Evolutionary conservation across 1,140 invertebrate species (phyloP).

Genomic region (Pachypeltis micranthus): DNA sequence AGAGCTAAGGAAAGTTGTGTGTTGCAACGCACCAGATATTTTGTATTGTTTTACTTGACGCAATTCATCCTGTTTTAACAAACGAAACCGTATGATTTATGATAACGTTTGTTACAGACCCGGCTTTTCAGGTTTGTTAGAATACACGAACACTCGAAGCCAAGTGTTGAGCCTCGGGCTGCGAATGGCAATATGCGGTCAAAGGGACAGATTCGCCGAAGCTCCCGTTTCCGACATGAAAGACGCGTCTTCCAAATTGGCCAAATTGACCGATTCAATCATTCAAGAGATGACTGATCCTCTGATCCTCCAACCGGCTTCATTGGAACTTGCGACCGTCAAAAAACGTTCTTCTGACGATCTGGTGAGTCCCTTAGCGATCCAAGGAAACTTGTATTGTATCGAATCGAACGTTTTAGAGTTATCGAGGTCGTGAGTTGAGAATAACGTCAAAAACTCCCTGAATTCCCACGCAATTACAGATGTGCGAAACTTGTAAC

Average conservation of each 20-base stretch:
- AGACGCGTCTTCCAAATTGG: conserved; percentile 54
- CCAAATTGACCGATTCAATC: conserved; percentile 69
- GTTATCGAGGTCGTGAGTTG: too few relatives aligned
- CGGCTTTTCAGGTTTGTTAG: conserved; percentile 55
- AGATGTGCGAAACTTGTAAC: too few relatives aligned
- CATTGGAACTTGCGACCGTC: conserved; percentile 71
- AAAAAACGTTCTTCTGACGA: conserved; percentile 68
- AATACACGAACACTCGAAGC: conserved; percentile 52
- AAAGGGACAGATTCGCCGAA: conserved; percentile 75
- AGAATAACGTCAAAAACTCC: too few relatives aligned
- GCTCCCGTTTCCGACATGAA: conserved; percentile 60
- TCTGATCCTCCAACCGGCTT: conserved; percentile 75
- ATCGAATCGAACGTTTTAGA: too few relatives aligned
- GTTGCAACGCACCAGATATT: too few relatives aligned
- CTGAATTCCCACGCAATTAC: too few relatives aligned
- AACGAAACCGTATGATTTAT: too few relatives aligned
- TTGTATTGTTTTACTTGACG: conserved; percentile 1
- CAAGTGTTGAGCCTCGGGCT: conserved; percentile 64
- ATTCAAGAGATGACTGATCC: conserved; percentile 79
- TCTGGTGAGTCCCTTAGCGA: conserved; percentile 42
- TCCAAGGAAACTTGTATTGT: too few relatives aligned
- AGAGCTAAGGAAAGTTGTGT: too few relatives aligned
- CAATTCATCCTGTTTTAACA: background rate
- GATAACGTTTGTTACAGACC: conserved; percentile 37
- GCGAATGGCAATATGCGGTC: conserved; percentile 74